Evolutionary conservation across 1,140 invertebrate genomes (phyloP).

Genomic region (Anastatus disparis): DNA sequence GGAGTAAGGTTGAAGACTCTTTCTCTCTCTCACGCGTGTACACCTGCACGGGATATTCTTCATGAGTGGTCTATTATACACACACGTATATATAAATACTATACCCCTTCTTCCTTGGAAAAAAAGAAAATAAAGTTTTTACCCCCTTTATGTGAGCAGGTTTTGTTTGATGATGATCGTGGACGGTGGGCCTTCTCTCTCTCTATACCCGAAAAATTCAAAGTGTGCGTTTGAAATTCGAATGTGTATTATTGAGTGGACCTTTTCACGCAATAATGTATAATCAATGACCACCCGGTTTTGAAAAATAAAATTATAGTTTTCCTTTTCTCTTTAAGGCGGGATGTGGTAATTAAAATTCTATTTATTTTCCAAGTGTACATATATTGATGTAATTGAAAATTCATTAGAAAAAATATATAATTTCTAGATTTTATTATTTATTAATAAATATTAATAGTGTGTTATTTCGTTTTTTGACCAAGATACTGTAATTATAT

Average conservation of each 20-base stretch:
- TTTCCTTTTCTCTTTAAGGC: too few relatives aligned
- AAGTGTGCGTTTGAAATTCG: too few relatives aligned
- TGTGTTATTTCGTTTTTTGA: too few relatives aligned
- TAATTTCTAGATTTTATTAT: too few relatives aligned
- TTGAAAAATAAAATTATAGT: too few relatives aligned
- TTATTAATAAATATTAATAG: too few relatives aligned
- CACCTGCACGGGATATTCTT: slow-evolving; percentile 22
- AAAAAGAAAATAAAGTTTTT: too few relatives aligned
- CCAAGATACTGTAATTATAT: too few relatives aligned
- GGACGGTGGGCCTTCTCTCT: not conserved
- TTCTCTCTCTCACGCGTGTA: not conserved
- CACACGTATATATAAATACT: not conserved
- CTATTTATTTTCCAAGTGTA: too few relatives aligned
- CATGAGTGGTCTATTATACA: slow-evolving; percentile 15
- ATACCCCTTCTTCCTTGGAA: slow-evolving; percentile 3
- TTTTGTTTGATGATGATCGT: not conserved
- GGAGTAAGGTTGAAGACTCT: not conserved
- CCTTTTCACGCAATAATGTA: slow-evolving; percentile 24
- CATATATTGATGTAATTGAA: too few relatives aligned
- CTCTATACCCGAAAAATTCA: not conserved
- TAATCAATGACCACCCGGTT: slow-evolving; percentile 17
- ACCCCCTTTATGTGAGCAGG: not conserved
- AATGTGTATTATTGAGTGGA: slow-evolving; percentile 7
- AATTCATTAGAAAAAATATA: too few relatives aligned
- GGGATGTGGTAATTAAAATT: too few relatives aligned